Evolutionary conservation across 37 sponge, comb jelly and placozoan genomes (phyloP).

Genomic region (Axinella damicornis): DNA sequence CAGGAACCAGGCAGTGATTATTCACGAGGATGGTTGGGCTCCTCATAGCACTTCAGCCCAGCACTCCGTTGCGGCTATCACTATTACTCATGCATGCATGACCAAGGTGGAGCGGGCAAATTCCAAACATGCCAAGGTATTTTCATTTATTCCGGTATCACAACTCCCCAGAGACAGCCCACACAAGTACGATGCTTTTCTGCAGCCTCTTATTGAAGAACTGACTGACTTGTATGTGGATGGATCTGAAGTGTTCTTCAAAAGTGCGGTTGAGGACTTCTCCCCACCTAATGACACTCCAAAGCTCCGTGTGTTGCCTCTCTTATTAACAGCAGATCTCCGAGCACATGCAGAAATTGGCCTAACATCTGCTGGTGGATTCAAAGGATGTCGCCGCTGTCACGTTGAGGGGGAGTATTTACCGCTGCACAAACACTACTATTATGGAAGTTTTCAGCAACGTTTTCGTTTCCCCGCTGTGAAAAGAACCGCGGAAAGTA

Average conservation of each 20-base stretch:
- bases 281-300: neutral
- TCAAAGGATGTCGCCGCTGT: conserved; percentile 1
- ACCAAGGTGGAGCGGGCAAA: neutral
- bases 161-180: neutral
- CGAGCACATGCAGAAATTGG: conserved; percentile 13
- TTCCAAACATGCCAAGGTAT: neutral
- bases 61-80: conserved; percentile 18
- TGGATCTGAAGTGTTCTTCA: neutral
- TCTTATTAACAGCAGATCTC: conserved; percentile 11
- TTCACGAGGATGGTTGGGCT: neutral
- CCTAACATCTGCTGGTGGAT: conserved; percentile 8
- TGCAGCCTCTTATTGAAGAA: neutral
- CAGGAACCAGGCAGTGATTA: neutral
- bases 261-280: neutral
- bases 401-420: neutral
- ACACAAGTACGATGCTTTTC: neutral
- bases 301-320: neutral
- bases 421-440: neutral
- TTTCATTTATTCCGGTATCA: neutral
- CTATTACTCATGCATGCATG: conserved; percentile 3
- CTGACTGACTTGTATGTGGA: neutral
- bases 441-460: conserved; percentile 5
- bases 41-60: conserved; percentile 1
- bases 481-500: neutral
- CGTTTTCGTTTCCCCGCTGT: neutral